Evolutionary conservation across 2,113 vertebrate genomes (phyloP), one percentile per base, ranked within the genome.

Genomic region (Hypocryptadius cinnamomeus): DNA sequence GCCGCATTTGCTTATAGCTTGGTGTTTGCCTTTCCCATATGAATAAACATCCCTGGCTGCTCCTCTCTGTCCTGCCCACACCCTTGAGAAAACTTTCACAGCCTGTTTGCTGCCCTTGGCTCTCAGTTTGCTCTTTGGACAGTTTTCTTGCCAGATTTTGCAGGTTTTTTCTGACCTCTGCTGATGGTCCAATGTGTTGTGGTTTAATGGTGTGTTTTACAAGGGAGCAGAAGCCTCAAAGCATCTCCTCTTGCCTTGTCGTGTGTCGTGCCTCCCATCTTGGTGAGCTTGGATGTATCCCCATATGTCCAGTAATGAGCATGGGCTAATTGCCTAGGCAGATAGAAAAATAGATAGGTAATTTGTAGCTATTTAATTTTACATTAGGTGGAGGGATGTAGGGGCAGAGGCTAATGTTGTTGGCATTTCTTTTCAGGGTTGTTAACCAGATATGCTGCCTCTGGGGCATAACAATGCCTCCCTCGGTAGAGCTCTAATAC

Each of bases 291-390:
- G 88, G 56, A 74, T 84, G 61, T 94, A 96, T 96, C 92, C 92
- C 94, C 93, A 83, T 14, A 93, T 80, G 93, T 95, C 94, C 94
- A 86, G 95, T 93, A 96, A 96, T 92, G 90, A 96, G 79, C 85
- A 57, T 1, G 57, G 79, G 85, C 92, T 96, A 96, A 96, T 96
- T 96, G 94, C 85, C 65, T 95, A 95, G 88, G 92, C 93, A 96
- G 93, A 95, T 96, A 95, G 94, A 95, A 95, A 94, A 96, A 96
- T 92, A 96, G 94, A 94, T 94, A 94, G 94, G 92, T 94, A 96
- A 96, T 96, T 95, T 96, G 94, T 96, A 95, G 95, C 93, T 93
- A 91, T 95, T 96, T 94, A 95, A 96, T 96, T 94, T 96, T 96
- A 95, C 95, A 95, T 96, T 95, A 95, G 94, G 88, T 69, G 50